Percentiles rank a stretch among this genome's conserved stretches.
phyloP scores from a whole-genome alignment of 1,140 invertebrate species.

The Drosophila ercepeae region DNA sequence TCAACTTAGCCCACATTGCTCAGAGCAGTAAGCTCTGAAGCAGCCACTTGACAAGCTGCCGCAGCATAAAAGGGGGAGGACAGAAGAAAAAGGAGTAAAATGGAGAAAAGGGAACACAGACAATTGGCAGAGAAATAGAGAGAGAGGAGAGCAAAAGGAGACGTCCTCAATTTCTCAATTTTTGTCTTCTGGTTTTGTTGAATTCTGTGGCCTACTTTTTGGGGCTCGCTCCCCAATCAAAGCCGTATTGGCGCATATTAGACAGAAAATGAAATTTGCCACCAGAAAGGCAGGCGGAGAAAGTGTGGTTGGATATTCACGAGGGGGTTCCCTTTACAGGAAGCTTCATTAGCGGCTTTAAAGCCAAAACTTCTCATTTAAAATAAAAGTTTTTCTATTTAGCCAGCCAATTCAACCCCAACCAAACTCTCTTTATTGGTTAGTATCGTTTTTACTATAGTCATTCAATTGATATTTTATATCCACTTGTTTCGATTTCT shows the following conservation, averaged over 20 bases:
- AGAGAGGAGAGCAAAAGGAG: neutral
- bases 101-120: neutral
- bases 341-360: too few relatives aligned
- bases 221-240: slow-evolving; percentile 49
- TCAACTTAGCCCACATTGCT: slow-evolving; percentile 67
- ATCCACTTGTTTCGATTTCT: slow-evolving; percentile 27
- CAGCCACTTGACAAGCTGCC: slow-evolving; percentile 38
- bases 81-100: slow-evolving; percentile 6
- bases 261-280: slow-evolving; percentile 44
- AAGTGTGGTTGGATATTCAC: slow-evolving; percentile 17
- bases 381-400: neutral
- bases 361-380: neutral
- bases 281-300: slow-evolving; percentile 4
- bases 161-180: slow-evolving; percentile 47
- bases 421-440: neutral
- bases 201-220: slow-evolving; percentile 55
- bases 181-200: slow-evolving; percentile 41
- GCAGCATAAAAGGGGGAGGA: neutral
- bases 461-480: slow-evolving; percentile 20
- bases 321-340: too few relatives aligned
- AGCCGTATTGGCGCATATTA: slow-evolving; percentile 50
- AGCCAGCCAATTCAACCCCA: neutral
- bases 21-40: slow-evolving; percentile 38
- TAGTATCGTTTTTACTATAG: neutral
- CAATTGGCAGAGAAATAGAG: too few relatives aligned